Conservation (phyloP, 2,888 invertebrate species). For the Theretra japonica region DNA sequence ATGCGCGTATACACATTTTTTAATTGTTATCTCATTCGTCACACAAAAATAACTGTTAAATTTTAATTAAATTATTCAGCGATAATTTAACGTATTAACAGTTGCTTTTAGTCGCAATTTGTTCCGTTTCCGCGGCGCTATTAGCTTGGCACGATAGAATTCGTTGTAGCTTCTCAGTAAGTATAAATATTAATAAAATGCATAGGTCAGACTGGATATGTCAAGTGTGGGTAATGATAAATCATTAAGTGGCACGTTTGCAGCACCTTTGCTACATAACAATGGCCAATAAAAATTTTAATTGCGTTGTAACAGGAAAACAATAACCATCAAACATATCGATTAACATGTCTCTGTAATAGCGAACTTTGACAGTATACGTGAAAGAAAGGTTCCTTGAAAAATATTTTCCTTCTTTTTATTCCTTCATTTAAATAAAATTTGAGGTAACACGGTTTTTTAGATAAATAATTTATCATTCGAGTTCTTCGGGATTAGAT, state of each 20-base stretch:
- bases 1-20: neutral
- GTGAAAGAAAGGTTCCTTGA: neutral
- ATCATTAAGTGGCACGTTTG: slow-evolving; percentile 22
- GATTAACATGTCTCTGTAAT: slow-evolving; percentile 47
- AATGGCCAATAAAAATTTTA: slow-evolving; percentile 59
- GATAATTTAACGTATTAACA: neutral
- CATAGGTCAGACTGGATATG: slow-evolving; percentile 18
- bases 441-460: neutral
- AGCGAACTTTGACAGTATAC: slow-evolving; percentile 5
- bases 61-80: slow-evolving; percentile 3
- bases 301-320: slow-evolving; percentile 47
- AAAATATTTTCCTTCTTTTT: too few species aligned
- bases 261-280: slow-evolving; percentile 39
- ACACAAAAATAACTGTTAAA: slow-evolving; percentile 14
- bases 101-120: neutral
- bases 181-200: slow-evolving; percentile 27
- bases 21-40: neutral
- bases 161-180: slow-evolving; percentile 15
- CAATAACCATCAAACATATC: slow-evolving; percentile 49
- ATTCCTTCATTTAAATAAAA: neutral
- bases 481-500: too few species aligned
- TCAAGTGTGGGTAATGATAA: slow-evolving; percentile 14
- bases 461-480: too few species aligned
- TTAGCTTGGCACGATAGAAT: neutral
- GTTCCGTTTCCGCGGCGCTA: neutral